Evolutionary conservation across 2,888 invertebrate species (phyloP).

Genomic region (Hydriomena furcata): DNA sequence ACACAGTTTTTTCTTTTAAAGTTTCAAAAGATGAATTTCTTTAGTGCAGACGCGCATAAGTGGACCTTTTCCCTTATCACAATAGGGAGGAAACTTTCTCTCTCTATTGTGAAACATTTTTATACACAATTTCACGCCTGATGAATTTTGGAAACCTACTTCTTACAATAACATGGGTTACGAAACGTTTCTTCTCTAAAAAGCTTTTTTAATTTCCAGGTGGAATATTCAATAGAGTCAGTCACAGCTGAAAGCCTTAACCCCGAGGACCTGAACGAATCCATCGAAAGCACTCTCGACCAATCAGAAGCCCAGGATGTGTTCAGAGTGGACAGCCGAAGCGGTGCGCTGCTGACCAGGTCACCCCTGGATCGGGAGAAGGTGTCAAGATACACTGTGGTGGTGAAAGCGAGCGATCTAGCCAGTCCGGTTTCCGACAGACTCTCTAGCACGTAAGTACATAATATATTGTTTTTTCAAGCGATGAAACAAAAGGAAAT

Average conservation of each 20-base stretch:
- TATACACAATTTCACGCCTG: no score
- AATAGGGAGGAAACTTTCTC: no score
- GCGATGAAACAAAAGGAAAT: no score
- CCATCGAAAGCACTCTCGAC: slow-evolving; percentile 50
- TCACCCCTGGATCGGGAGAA: slow-evolving; percentile 93
- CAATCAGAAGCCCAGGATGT: slow-evolving; percentile 86
- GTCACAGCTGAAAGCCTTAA: slow-evolving; percentile 81
- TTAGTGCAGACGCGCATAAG: no score
- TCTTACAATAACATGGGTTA: no score
- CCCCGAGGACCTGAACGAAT: slow-evolving; percentile 61
- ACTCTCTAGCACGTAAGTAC: slow-evolving; percentile 86
- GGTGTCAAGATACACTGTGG: slow-evolving; percentile 91
- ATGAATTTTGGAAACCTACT: no score
- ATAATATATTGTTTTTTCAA: not conserved
- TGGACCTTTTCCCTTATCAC: no score
- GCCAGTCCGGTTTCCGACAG: slow-evolving; percentile 91
- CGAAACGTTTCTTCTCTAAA: no score
- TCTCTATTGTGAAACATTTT: no score
- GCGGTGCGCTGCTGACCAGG: slow-evolving; percentile 93
- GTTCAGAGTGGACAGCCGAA: slow-evolving; percentile 93
- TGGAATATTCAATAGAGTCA: slow-evolving; percentile 90
- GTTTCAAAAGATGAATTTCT: no score
- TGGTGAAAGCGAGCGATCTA: slow-evolving; percentile 93
- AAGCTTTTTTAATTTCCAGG: slow-evolving; percentile 54
- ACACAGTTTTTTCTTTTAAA: no score